phyloP scores from a whole-genome alignment of 2,113 vertebrate genomes.

The Rhea americana region DNA sequence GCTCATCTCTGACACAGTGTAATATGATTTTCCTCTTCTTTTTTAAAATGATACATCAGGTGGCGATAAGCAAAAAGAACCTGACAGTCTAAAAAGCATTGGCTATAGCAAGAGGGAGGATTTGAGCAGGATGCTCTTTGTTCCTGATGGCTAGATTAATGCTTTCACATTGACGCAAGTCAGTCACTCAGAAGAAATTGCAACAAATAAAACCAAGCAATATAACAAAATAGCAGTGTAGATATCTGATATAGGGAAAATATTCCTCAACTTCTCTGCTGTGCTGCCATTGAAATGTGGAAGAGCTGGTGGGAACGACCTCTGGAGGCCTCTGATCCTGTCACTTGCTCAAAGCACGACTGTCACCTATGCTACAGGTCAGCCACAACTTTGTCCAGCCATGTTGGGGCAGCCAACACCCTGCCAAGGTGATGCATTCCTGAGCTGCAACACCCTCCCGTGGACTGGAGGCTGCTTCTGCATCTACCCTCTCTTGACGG shows the following conservation, averaged over 20 bases:
- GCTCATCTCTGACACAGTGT: neutral
- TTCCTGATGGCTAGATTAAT: neutral
- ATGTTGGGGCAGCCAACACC: neutral
- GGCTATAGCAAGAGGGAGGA: neutral
- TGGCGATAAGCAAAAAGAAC: neutral
- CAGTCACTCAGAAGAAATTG: neutral
- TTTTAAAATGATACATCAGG: neutral
- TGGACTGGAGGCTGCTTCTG: neutral
- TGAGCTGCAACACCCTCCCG: neutral
- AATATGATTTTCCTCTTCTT: neutral
- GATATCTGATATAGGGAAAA: neutral
- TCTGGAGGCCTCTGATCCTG: neutral
- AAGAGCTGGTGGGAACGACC: neutral
- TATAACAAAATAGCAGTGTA: neutral
- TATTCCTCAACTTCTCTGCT: neutral
- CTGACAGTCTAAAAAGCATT: neutral
- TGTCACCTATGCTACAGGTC: neutral
- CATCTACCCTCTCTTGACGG: neutral
- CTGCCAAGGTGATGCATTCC: fast-evolving
- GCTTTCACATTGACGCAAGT: neutral
- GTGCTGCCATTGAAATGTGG: neutral
- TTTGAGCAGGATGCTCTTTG: neutral
- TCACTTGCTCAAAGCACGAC: neutral
- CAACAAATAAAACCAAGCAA: neutral
- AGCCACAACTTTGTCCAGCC: neutral